Evolutionary conservation across 2,797 vertebrate genomes (phyloP), one percentile per base, ranked within the genome.

Genomic region (Trachops cirrhosus): DNA sequence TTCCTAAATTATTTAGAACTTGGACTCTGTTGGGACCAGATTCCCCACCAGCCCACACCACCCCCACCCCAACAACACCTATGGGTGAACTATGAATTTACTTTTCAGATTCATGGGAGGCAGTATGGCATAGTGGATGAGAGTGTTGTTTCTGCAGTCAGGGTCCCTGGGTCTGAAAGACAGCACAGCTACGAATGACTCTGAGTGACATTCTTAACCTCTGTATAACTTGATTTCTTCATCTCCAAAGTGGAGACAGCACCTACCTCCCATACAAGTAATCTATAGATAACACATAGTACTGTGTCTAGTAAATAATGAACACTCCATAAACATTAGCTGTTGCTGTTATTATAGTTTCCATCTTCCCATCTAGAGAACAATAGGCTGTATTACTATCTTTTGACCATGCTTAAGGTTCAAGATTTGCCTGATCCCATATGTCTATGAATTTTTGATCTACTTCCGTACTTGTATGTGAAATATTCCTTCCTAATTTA

Each of bases 1-100:
- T 93, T 94, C 9, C 79, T 75, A 73, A 79, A 79, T 21, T 73
- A 91, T 83, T 75, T 77, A 89, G 44, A 79, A 84, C 52, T 67
- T 75, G 22, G 24, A 39, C 48, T 89, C 44, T 41, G 6, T 71
- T 29, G 71, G 44, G 18, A 3, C 26, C 46, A 67, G 26, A 34
- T 95, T 86, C 77, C 26, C 12, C 32, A 86, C 34, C 15, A 92
- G 22, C 84, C 46, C 24, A 57, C 6, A 50, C 44, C 37, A 82
- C 50, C 6, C 15, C 18, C 46, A 64, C n/a, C 29, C 11, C 37
- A 15, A 16, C 70, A 93, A 64, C 12, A 94, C 24, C 54, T n/a
- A n/a, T 0, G 21, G 19, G 29, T 52, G 9, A 52, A 48, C 41
- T 44, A 75, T 71, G 2, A 93, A 89, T 84, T 26, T 90, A 68